These are phyloP conservation scores for Alligator sinensis DNA, from an alignment of 2,113 vertebrate species.

Conservation along the genomic window DNA sequence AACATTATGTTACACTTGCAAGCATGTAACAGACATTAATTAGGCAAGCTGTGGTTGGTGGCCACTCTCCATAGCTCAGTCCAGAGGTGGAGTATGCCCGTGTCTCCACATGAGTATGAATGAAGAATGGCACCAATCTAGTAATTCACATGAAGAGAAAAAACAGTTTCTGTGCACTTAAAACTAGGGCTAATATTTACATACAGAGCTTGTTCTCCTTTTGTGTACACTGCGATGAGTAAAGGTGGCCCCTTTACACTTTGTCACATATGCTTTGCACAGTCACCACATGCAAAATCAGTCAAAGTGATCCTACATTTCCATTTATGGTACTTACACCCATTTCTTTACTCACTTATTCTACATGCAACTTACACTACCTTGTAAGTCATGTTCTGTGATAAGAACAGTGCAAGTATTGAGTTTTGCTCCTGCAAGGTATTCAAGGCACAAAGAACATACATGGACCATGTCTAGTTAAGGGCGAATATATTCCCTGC, in stretches of 20 bases:
- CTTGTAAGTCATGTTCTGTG: background rate
- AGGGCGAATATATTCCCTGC: background rate
- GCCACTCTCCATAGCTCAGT: too few relatives aligned
- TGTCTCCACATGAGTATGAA: background rate
- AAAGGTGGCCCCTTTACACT: background rate
- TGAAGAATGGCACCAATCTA: background rate
- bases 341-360: background rate
- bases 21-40: too few relatives aligned
- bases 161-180: background rate
- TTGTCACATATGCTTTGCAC: background rate
- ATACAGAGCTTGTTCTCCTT: background rate
- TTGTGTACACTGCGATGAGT: background rate
- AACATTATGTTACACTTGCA: too few relatives aligned
- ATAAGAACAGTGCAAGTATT: background rate
- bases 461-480: background rate
- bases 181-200: background rate
- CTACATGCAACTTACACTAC: background rate
- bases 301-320: background rate
- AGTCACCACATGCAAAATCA: background rate
- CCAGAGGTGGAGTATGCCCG: background rate
- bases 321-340: too few relatives aligned
- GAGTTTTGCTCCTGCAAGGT: background rate
- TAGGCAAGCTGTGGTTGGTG: too few relatives aligned
- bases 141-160: background rate
- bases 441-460: background rate